phyloP scores from a whole-genome alignment of 2,797 vertebrate genomes.

The Molossus alvarezi region DNA sequence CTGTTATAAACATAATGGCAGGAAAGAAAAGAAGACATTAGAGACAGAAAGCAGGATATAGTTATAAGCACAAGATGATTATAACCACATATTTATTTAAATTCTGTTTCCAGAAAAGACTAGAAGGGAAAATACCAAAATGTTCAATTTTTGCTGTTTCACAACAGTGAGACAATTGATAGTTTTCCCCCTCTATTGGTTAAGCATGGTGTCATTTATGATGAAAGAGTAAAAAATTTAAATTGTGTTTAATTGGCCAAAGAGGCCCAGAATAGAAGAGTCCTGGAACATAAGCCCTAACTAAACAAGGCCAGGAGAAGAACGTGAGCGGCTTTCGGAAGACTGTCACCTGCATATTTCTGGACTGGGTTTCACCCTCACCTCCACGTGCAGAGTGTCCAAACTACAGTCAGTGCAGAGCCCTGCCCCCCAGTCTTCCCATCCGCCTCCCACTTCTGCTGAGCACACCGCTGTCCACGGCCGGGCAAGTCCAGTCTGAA shows the following conservation, averaged over 20 bases:
- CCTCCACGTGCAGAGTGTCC: neutral
- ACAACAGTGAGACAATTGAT: neutral
- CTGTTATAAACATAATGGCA: neutral
- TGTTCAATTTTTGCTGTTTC: neutral
- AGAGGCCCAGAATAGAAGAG: neutral
- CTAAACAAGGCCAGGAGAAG: neutral
- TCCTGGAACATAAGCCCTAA: neutral
- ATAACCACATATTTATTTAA: neutral
- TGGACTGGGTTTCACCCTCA: neutral
- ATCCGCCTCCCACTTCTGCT: neutral
- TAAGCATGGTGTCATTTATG: neutral
- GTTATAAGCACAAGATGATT: neutral
- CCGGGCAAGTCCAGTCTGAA: too few species aligned
- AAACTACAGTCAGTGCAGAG: neutral
- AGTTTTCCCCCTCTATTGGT: neutral
- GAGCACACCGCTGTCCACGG: neutral
- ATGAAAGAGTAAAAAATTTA: neutral
- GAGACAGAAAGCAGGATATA: neutral
- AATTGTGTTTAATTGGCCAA: constrained; percentile 22
- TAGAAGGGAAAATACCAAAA: neutral
- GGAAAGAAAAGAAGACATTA: neutral
- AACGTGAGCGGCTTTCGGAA: neutral
- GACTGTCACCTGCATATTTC: neutral
- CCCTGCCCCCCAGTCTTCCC: neutral
- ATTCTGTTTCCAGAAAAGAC: constrained; percentile 29